phyloP scores from a whole-genome alignment of 2,113 vertebrate genomes.

The Psittacus erithacus region DNA sequence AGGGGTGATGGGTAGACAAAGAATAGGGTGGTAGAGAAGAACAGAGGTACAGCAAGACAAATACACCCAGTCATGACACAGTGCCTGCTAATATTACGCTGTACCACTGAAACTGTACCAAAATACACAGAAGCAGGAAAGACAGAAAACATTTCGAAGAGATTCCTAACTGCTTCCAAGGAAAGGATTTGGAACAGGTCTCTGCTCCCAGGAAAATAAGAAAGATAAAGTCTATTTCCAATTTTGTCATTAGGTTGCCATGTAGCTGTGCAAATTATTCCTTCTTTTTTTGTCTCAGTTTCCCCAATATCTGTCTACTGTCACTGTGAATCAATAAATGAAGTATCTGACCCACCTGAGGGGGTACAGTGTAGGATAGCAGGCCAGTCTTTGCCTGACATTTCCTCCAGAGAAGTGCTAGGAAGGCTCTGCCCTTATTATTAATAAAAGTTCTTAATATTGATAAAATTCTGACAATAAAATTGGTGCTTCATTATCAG shows the following conservation, averaged over 20 bases:
- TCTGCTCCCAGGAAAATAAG: background rate
- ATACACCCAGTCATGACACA: background rate
- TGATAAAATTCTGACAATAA: background rate
- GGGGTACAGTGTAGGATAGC: background rate
- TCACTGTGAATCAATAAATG: background rate
- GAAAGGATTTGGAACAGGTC: background rate
- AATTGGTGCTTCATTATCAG: background rate
- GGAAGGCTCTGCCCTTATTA: background rate
- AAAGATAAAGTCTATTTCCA: background rate
- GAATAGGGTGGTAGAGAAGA: background rate
- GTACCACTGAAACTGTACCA: background rate
- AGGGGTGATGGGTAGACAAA: background rate
- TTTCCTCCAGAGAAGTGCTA: background rate
- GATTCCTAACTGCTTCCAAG: background rate
- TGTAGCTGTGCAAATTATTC: background rate
- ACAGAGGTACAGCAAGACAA: background rate
- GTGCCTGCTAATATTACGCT: accelerated
- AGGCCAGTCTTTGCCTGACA: background rate
- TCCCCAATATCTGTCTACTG: background rate
- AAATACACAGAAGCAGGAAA: background rate
- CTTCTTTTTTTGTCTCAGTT: background rate
- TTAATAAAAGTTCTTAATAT: background rate
- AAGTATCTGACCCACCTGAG: background rate
- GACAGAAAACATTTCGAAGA: background rate
- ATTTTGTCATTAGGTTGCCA: background rate